Evolutionary conservation across 2,113 vertebrate genomes (phyloP), one percentile per base, ranked within the genome.

Genomic region (Notiomystis cincta): DNA sequence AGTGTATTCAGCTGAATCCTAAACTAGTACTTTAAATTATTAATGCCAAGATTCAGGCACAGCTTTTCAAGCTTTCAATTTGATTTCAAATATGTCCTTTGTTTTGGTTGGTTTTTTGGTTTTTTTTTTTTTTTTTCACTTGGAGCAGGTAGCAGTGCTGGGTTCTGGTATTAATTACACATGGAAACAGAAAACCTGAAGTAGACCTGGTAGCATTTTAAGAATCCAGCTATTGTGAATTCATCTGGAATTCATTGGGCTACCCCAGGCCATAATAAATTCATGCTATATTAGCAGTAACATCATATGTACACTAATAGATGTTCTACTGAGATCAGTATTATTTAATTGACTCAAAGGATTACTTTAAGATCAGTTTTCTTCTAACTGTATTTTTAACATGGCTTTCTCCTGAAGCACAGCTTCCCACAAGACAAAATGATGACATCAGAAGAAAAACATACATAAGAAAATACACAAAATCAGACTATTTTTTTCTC

Each of bases 191-290:
- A 96, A 96, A 91, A 96, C 75, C 70, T 80, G 66, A 94, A 93
- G 85, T 88, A 90, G 95, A 95, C 51, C 60, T 96, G 86, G 90
- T 96, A 96, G 96, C 96, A 92, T 95, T 94, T 96, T 95, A 97
- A 96, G 94, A 96, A 96, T 96, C 72, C 65, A 92, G 85, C 91
- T 77, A 61, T 93, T 92, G 70, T 92, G 76, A 87, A 91, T 81
- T 87, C 94, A 97, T 96, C 96, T 97, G 96, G 95, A 94, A 96
- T 89, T 96, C 86, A 97, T 94, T 93, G 88, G 48, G 76, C 77
- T 95, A 96, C 93, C n/a, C 90, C 45, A 83, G 56, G 56, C 89
- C 62, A 53, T 92, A 97, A 96, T 96, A 91, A 95, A 94, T 95
- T 93, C 80, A 90, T 89, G 95, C 86, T 87, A 94, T 76, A 96